A percentile compares a stretch with the other conserved stretches of the same genome.
These are phyloP conservation scores for Umimayanthus kanabou DNA, from an alignment of 92 coral and sea anemone species.

Conservation along the genomic window DNA sequence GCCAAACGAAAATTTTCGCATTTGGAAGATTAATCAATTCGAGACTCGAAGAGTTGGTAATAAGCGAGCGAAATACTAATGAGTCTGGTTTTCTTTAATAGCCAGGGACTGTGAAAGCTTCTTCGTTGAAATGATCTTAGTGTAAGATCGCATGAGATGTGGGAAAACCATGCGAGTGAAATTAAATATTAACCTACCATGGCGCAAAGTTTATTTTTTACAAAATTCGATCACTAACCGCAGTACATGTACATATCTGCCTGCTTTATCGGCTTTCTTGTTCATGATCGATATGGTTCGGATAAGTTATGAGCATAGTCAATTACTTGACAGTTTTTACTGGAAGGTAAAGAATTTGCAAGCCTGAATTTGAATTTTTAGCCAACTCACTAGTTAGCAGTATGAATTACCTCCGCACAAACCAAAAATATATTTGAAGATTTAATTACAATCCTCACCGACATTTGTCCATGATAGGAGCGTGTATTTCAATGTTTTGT, in stretches of 20 bases:
- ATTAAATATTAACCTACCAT: conserved; percentile 18
- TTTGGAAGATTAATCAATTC: not conserved
- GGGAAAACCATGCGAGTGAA: not conserved
- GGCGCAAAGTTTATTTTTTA: not conserved
- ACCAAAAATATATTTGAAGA: not conserved
- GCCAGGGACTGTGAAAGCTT: not conserved
- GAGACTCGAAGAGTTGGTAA: not conserved
- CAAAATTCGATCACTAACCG: not conserved
- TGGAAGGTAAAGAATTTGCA: not conserved
- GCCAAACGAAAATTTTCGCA: not conserved
- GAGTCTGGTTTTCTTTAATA: not conserved
- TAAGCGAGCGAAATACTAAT: not conserved
- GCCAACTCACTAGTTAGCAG: not conserved
- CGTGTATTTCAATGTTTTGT: not conserved
- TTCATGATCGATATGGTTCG: not conserved
- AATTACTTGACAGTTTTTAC: not conserved
- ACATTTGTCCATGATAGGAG: not conserved
- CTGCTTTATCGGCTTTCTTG: not conserved
- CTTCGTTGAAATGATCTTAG: not conserved
- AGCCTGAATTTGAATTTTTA: not conserved
- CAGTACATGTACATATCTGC: not conserved
- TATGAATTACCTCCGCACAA: not conserved
- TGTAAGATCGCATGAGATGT: not conserved
- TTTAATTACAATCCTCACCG: not conserved
- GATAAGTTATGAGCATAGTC: too few species aligned